Base-by-base conservation (phyloP, 2,797 vertebrate genomes). In the Pseudochaenichthys georgianus region DNA sequence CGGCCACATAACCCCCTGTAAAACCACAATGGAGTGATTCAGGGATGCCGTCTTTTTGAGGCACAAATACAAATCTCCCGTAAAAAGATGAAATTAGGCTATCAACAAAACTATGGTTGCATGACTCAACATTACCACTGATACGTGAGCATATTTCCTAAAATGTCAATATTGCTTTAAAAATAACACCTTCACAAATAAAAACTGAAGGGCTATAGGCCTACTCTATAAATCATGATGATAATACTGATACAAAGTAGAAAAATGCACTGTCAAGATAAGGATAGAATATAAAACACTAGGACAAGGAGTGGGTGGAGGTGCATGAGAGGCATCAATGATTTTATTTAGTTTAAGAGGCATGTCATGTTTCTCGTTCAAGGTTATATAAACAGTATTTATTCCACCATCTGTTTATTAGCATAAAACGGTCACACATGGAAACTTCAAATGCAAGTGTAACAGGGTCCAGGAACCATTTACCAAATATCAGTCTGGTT, bases 341-440 rank as follows among this genome's bases (percentile, higher is more conserved):
- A 70, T 78, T 74, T 51, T 15, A 23, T 84, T 70, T 45, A 6
- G 21, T 81, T 84, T 80, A 59, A 47, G 21, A 76, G 31, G 11
- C 46, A 47, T 64, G 43, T 73, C 64, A 61, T 69, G 53, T 68
- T 73, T 75, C 19, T 64, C 68, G 69, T 78, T 81, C 48, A 78
- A 79, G 72, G 80, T 80, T 73, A 59, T 31, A 59, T 61, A 48
- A 47, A 70, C 64, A 53, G 19, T 54, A 62, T 61, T 62, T 52
- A 67, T 64, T 62, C 42, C 46, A 48, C 47, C 69, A 50, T 82
- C 64, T 74, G 68, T 73, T 73, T 67, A 62, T 77, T 64, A 68
- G 45, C 68, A 76, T 54, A 47, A n/a, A 52, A n/a, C 17, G 31
- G 46, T 72, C 63, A 67, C 51, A 78, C 21, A 46, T 28, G 48